Percentiles rank a stretch among this genome's conserved stretches.
Evolutionary conservation across 1,140 invertebrate species (phyloP).

Genomic region (Cheumatopsyche charites): DNA sequence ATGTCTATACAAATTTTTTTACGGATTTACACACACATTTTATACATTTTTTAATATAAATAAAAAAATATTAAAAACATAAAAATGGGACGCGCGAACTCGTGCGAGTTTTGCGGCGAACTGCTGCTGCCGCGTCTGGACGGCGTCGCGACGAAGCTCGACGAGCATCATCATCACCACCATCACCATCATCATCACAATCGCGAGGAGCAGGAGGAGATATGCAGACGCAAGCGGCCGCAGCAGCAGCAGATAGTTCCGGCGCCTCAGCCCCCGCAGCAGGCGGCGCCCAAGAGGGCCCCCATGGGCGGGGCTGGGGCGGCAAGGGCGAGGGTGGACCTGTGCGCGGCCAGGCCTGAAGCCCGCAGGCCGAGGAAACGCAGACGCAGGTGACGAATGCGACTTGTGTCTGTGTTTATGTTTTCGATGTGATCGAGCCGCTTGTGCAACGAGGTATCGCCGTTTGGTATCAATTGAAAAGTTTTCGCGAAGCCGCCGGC

Average conservation of each 20-base stretch:
- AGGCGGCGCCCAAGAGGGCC: background rate
- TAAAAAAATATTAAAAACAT: too few relatives aligned
- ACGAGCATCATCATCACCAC: background rate
- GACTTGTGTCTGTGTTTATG: background rate
- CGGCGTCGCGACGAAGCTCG: background rate
- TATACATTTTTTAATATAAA: too few relatives aligned
- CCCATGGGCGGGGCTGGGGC: background rate
- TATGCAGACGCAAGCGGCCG: too few relatives aligned
- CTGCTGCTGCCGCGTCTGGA: slow-evolving; percentile 12
- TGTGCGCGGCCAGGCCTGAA: background rate
- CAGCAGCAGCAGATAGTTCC: background rate
- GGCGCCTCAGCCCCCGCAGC: background rate
- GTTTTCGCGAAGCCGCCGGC: too few relatives aligned
- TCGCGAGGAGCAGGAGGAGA: too few relatives aligned
- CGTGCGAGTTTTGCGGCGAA: slow-evolving; percentile 11
- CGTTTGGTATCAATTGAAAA: too few relatives aligned
- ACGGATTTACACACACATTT: too few relatives aligned
- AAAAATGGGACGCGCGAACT: slow-evolving; percentile 1
- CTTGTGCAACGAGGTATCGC: too few relatives aligned
- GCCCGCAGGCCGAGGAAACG: background rate
- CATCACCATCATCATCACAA: too few relatives aligned
- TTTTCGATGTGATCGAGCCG: too few relatives aligned
- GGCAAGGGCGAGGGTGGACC: background rate
- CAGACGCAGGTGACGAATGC: background rate
- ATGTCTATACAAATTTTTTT: too few relatives aligned